These are phyloP conservation scores for Copsychus sechellarum DNA, from an alignment of 2,113 vertebrate species.

Conservation along the genomic window DNA sequence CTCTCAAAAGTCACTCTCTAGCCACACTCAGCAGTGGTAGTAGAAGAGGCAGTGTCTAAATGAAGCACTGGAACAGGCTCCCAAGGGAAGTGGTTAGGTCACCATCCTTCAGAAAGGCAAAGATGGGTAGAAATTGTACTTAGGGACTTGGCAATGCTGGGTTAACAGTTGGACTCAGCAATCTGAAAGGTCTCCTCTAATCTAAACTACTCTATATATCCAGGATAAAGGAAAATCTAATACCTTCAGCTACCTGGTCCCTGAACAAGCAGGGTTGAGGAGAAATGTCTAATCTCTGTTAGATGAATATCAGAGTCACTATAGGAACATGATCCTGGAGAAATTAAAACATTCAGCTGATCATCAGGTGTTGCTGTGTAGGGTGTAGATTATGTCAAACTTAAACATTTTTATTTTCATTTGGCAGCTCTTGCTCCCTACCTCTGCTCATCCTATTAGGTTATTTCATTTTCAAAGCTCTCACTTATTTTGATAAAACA, in stretches of 20 bases:
- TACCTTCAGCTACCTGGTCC: background rate
- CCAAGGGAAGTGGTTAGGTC: background rate
- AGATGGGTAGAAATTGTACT: accelerated
- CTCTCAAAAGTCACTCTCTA: background rate
- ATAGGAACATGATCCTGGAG: background rate
- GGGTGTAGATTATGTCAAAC: background rate
- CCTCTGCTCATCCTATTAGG: background rate
- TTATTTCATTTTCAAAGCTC: background rate
- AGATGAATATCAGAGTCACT: background rate
- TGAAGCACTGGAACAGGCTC: background rate
- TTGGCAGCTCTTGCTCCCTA: background rate
- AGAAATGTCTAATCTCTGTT: background rate
- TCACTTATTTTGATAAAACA: background rate
- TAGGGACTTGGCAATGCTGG: background rate
- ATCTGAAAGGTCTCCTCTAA: background rate
- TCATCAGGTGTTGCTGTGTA: background rate
- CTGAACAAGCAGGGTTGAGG: background rate
- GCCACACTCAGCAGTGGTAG: background rate
- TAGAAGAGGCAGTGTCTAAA: background rate
- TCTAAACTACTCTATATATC: background rate
- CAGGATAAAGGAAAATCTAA: background rate
- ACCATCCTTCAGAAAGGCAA: background rate
- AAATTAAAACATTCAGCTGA: background rate
- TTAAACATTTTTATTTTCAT: background rate
- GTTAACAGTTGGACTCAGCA: accelerated